Percentiles rank a stretch among this genome's conserved stretches.
phyloP scores from a whole-genome alignment of 1,140 invertebrate species.

The Eriocheir sinensis region DNA sequence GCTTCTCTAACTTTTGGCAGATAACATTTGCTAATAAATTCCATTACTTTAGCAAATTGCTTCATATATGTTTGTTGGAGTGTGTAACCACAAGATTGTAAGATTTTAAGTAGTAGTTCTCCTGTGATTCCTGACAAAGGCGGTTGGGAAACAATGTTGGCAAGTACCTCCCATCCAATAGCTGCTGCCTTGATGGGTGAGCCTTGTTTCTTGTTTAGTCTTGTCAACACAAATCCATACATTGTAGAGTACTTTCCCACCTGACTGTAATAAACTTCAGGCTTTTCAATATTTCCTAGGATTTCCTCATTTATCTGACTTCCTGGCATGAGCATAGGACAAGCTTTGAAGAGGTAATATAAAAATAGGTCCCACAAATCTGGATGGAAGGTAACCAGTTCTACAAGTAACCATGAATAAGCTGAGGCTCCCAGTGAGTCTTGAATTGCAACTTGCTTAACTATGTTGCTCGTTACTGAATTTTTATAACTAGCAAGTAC shows the following conservation, averaged over 20 bases:
- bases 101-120: neutral
- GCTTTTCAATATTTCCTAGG: neutral
- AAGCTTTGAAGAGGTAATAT: conserved; percentile 41
- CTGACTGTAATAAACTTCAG: conserved; percentile 1
- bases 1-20: conserved; percentile 13
- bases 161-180: conserved; percentile 50
- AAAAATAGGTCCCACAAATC: conserved; percentile 57
- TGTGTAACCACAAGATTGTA: neutral
- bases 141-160: neutral
- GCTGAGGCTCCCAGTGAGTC: conserved; percentile 21
- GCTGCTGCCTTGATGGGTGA: conserved; percentile 38
- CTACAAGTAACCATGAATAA: conserved; percentile 51
- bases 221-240: conserved; percentile 54
- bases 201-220: conserved; percentile 12
- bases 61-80: conserved; percentile 53
- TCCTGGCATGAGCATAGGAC: conserved; percentile 44
- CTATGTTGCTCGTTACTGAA: neutral
- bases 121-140: conserved; percentile 41
- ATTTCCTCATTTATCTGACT: neutral
- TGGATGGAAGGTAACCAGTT: conserved; percentile 30
- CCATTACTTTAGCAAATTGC: conserved; percentile 59
- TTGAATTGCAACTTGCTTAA: conserved; percentile 24
- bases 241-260: conserved; percentile 42
- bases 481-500: conserved; percentile 26
- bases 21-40: conserved; percentile 26